Base-by-base conservation (phyloP, 1,140 invertebrate genomes). In the Batillaria attramentaria region DNA sequence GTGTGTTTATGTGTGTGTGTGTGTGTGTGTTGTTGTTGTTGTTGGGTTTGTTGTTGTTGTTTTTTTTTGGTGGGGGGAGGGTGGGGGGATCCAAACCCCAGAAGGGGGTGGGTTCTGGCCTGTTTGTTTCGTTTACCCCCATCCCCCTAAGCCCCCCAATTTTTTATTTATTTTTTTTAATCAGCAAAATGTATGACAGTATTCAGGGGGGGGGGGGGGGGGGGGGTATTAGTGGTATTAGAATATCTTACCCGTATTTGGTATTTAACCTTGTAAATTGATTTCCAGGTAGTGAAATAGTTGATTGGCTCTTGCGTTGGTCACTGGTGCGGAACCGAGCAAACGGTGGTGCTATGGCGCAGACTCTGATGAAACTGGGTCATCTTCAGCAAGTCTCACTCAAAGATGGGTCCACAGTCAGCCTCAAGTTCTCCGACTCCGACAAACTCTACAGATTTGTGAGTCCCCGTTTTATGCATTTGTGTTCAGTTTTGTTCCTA, bases 381-480 rank as follows among this genome's bases (percentile, higher is more conserved):
- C 86, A 87, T 69, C 37, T 87, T n/a, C 86, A 87, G 76, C 85
- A 87, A 78, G 84, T 87, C 10, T 85, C 85, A 54, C 75, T 87
- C 13, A 80, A 84, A 69, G 86, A 87, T 80, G 86, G 86, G 18
- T 83, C 81, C 41, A 77, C 77, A 54, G 81, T 84, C 62, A 78
- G 83, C 24, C 72, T 76, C 31, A 85, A 84, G 68, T 87, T 87
- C 68, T 82, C 79, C 69, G 86, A 87, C 75, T 79, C 78, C 37
- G 85, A 86, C 68, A 86, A 84, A 72, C 81, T 87, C 2, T 87
- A 87, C 72, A 82, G 85, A 85, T 87, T 85, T 87, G 86, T 87
- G 80, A 83, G 86, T 84, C 28, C n/a, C 54, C 24, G 24, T 77
- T 37, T 54, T 41, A n/a, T 28, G n/a, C 16, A 33, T 65, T 39